Evolutionary conservation across 2,113 vertebrate species (phyloP).

Genomic region (Artemisiospiza belli): DNA sequence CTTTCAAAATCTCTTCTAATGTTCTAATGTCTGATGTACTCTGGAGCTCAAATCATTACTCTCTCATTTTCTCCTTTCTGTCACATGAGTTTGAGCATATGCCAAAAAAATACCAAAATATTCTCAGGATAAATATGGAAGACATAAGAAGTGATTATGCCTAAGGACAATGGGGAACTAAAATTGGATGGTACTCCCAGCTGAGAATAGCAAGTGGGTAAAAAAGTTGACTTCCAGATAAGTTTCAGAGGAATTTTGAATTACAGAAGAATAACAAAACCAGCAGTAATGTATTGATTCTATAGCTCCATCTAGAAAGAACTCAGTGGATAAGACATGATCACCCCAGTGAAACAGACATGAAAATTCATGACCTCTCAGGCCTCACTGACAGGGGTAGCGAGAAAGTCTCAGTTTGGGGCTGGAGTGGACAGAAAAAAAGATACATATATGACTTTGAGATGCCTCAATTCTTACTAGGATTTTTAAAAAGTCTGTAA

Average conservation of each 20-base stretch:
- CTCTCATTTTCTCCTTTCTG: not conserved
- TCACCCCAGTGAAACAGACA: not conserved
- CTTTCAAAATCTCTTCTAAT: not conserved
- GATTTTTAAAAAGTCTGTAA: not conserved
- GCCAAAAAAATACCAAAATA: not conserved
- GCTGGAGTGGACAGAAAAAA: not conserved
- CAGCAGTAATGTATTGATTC: not conserved
- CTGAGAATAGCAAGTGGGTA: not conserved
- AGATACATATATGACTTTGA: fast-evolving
- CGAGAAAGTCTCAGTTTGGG: not conserved
- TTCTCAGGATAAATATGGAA: not conserved
- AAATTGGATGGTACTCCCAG: not conserved
- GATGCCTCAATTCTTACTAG: not conserved
- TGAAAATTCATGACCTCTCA: not conserved
- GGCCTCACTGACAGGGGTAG: not conserved
- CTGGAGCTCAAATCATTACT: not conserved
- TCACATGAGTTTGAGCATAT: not conserved
- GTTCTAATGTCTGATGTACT: not conserved
- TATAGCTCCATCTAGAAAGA: not conserved
- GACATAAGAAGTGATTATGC: not conserved
- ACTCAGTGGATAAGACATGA: not conserved
- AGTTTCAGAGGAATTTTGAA: not conserved
- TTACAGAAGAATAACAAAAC: not conserved
- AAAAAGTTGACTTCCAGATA: not conserved
- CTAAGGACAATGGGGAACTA: not conserved